These are phyloP conservation scores for Drosophila tripunctata DNA, from an alignment of 2,888 invertebrate species.

Conservation along the genomic window DNA sequence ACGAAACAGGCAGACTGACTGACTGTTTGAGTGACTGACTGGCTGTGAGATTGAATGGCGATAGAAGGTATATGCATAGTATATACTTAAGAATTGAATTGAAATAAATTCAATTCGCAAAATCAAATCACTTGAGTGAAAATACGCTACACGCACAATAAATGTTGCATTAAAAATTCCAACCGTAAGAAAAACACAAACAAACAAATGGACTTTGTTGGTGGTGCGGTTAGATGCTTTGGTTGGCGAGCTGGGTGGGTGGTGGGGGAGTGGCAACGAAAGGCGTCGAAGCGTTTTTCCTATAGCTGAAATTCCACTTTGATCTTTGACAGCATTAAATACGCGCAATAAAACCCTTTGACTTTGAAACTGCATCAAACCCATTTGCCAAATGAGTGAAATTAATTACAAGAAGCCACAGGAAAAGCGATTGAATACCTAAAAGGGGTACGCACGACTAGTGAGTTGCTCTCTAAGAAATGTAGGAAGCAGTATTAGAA, in stretches of 20 bases:
- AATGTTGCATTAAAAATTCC: constrained; percentile 56
- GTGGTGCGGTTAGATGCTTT: not conserved
- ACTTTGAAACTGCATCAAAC: constrained; percentile 44
- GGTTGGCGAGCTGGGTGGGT: not conserved
- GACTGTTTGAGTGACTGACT: constrained; percentile 32
- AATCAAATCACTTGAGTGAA: constrained; percentile 75
- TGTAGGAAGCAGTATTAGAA: not conserved
- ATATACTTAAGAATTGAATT: constrained; percentile 59
- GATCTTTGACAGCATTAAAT: constrained; percentile 70
- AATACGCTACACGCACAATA: constrained; percentile 59
- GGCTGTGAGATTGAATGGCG: constrained; percentile 40
- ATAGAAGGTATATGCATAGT: constrained; percentile 60
- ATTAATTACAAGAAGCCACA: constrained; percentile 72
- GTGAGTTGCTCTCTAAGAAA: not conserved
- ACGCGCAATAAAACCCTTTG: constrained; percentile 74
- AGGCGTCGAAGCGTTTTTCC: constrained; percentile 59
- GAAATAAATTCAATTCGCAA: constrained; percentile 73
- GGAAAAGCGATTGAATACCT: constrained; percentile 23
- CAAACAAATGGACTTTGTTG: constrained; percentile 16
- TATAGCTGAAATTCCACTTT: constrained; percentile 54
- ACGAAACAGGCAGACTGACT: constrained; percentile 28
- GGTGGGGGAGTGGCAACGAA: not conserved
- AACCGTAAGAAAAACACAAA: constrained; percentile 40
- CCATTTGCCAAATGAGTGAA: constrained; percentile 73
- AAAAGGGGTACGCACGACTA: not conserved